Base-by-base conservation (phyloP, 1,140 invertebrate species). In the Cotesia glomerata region DNA sequence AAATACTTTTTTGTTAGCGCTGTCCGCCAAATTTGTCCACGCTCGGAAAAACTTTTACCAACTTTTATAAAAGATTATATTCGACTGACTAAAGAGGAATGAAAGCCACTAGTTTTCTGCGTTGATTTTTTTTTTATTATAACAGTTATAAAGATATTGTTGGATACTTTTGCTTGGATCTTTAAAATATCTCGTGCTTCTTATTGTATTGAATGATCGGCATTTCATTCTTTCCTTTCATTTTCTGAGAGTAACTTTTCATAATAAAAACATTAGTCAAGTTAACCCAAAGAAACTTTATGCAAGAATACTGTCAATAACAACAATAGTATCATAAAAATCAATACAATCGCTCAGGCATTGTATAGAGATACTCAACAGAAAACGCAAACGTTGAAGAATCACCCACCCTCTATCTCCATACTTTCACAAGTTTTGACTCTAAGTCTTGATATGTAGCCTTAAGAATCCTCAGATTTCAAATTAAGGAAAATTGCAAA, bases 401-500 rank as follows among this genome's bases (percentile, higher is more conserved):
- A 67, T 73, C 73, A 67, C 26, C 73, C 68, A 73, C 70, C 68
- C 72, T 71, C 64, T 58, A 32, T 64, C 62, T 69, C 65, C 73
- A 74, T 79, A 77, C 77, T 45, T 45, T 45, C 7, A 45, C 75
- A 77, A 73, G 26, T 26, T 26, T 26, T 26, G 26, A 74, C 76
- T 72, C 70, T 72, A 69, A 78, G 75, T 77, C 75, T 75, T 72
- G 59, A 70, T 75, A 75, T 69, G 26, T 56, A 32, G 62, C 68
- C 74, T 71, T 70, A 72, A 72, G 76, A 75, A 81, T 81, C 74
- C 80, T 81, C 81, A 80, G 78, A 79, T 79, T 83, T 83, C 74
- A 79, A 83, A 84, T 83, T 84, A 82, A 81, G 79, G 77, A 72
- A 79, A 82, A 83, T 84, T 81, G 69, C 69, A 82, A 83, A 84